Evolutionary conservation across 1,140 invertebrate genomes (phyloP), one percentile per base, ranked within the genome.

Genomic region (Bombus affinis): DNA sequence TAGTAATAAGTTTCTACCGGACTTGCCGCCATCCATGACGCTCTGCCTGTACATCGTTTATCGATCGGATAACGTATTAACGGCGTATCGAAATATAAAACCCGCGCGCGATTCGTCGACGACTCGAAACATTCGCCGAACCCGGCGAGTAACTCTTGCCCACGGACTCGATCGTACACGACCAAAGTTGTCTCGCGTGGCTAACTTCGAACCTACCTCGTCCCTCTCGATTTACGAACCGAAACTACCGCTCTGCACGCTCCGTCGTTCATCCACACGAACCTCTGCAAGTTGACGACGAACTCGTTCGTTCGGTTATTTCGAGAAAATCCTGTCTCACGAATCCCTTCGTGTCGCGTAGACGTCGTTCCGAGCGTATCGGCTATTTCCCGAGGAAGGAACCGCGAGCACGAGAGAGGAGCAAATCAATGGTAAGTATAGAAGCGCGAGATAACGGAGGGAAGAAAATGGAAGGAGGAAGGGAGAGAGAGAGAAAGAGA

Each of bases 61-160:
- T 90, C 89, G 89, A 90, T 90, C 89, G 89, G 71, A 83, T 85
- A 86, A 88, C 89, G 89, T 89, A 90, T 90, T 90, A 90, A 90
- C 89, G 86, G 86, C 75, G 78, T 90, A 90, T 88, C 88, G 89
- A 90, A 80, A 90, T 88, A 90, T 90, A 87, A 90, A 89, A 75
- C 79, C 88, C 8, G 35, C 66, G 80, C 77, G 12, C 44, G 32
- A 28, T 35, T 72, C 87, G 70, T 83, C 87, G 65, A 79, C 88
- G 80, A 89, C 88, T 90, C 85, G 82, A 90, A 90, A 90, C 86
- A 80, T 87, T 88, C 72, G 87, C 71, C 88, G 72, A 35, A 70
- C 80, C 80, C 22, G 88, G 32, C 35, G 86, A 91, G 90, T 92
- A 88, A 91, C 89, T 91, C 89, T 85, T 79, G 86, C 90, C 12